A percentile compares a stretch with the other conserved stretches of the same genome.
Evolutionary conservation across 1,140 invertebrate genomes (phyloP).

Genomic region (Drosophila hydei): DNA sequence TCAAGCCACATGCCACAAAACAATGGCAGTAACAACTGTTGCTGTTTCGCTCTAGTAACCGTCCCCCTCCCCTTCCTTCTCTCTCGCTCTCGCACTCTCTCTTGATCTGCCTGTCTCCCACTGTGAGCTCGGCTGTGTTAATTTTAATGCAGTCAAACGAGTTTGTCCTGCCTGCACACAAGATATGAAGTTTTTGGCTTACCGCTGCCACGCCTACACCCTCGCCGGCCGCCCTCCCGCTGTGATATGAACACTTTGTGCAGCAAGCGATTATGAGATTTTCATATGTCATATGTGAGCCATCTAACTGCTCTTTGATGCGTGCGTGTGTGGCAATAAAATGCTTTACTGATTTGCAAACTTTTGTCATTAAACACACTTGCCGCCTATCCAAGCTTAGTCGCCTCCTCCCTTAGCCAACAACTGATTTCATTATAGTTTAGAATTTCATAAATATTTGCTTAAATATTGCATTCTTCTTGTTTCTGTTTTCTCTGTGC

Average conservation of each 20-base stretch:
- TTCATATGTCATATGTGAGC: slow-evolving; percentile 55
- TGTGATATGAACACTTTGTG: slow-evolving; percentile 45
- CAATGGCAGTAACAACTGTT: slow-evolving; percentile 29
- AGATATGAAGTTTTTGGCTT: slow-evolving; percentile 58
- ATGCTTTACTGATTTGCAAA: slow-evolving; percentile 77
- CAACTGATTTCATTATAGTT: slow-evolving; percentile 55
- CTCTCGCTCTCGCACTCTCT: neutral
- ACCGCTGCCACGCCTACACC: slow-evolving; percentile 4
- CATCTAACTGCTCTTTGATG: slow-evolving; percentile 49
- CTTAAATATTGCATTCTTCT: slow-evolving; percentile 32
- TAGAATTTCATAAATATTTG: slow-evolving; percentile 74
- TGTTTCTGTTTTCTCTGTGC: slow-evolving; percentile 44
- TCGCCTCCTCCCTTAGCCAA: neutral
- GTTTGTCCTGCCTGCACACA: slow-evolving; percentile 50
- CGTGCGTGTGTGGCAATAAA: slow-evolving; percentile 62
- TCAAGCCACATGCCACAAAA: slow-evolving; percentile 32
- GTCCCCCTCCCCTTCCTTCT: neutral
- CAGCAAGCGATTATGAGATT: slow-evolving; percentile 70
- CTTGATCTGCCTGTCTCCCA: neutral
- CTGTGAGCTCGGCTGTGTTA: slow-evolving; percentile 30
- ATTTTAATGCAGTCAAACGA: slow-evolving; percentile 77
- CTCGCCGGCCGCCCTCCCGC: neutral
- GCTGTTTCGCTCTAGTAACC: neutral
- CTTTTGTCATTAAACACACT: slow-evolving; percentile 79
- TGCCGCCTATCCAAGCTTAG: slow-evolving; percentile 44